phyloP scores from a whole-genome alignment of 2,797 vertebrate species.

The Gymnocypris eckloni region DNA sequence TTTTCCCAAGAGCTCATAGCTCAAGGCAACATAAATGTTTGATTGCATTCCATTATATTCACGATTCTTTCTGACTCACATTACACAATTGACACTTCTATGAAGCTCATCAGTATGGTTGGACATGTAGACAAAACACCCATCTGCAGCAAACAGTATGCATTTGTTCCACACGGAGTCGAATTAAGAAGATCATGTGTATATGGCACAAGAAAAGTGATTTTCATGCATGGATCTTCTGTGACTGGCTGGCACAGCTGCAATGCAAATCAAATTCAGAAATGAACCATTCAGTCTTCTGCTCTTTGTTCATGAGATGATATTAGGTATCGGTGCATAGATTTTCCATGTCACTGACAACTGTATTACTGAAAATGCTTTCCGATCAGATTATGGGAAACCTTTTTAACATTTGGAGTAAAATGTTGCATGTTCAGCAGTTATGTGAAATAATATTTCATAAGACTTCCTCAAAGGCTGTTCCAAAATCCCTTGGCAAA shows the following conservation, averaged over 20 bases:
- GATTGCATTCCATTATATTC: background rate
- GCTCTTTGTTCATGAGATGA: slow-evolving; percentile 42
- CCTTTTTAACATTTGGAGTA: slow-evolving; percentile 19
- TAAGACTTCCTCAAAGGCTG: slow-evolving; percentile 5
- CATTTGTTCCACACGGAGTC: background rate
- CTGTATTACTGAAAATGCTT: slow-evolving; percentile 10
- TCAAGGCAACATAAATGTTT: slow-evolving; percentile 8
- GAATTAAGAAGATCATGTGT: background rate
- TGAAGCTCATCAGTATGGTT: background rate
- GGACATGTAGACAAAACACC: background rate
- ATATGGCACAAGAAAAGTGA: slow-evolving; percentile 71
- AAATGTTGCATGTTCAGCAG: slow-evolving; percentile 32
- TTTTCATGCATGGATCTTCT: slow-evolving; percentile 70
- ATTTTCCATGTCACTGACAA: slow-evolving; percentile 39
- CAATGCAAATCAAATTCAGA: slow-evolving; percentile 74
- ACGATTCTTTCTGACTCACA: background rate
- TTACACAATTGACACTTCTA: background rate
- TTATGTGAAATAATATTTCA: slow-evolving; percentile 8
- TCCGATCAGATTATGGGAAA: slow-evolving; percentile 10
- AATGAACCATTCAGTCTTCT: slow-evolving; percentile 56
- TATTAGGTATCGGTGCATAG: slow-evolving; percentile 30
- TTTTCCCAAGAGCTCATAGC: background rate
- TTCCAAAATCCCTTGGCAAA: slow-evolving; percentile 69
- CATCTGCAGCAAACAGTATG: background rate
- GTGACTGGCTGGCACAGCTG: slow-evolving; percentile 42